Evolutionary conservation across 2,113 vertebrate species (phyloP), one percentile per base, ranked within the genome.

Genomic region (Helogale parvula): DNA sequence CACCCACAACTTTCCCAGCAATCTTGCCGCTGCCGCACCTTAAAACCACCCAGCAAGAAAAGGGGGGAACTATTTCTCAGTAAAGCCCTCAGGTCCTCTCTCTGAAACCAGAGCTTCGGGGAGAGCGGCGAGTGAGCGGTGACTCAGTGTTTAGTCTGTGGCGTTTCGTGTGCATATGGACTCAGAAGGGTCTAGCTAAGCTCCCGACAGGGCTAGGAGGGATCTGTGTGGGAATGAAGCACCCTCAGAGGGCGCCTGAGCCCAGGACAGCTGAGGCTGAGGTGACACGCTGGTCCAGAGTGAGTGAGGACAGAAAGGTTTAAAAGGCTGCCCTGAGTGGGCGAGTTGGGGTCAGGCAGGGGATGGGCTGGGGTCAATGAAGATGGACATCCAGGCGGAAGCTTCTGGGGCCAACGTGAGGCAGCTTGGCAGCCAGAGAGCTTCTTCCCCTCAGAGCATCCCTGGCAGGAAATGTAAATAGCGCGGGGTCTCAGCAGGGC

Each of bases 11-110:
- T 97, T 98, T 97, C 95, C 96, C 87, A 97, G 90, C 38, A 90
- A 94, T 88, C 83, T 76, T 4, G 29, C 38, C 2, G 7, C 90
- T 92, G 92, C 96, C 90, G 5, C 98, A 98, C 97, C 98, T 98
- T 97, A 94, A 96, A 97, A 98, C 98, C 97, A 97, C 97, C 98
- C 97, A 98, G 94, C 92, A 93, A 98, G 96, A 63, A 96, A 95
- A 88, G 65, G 81, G 68, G 96, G 82, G 88, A 84, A 83, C 27
- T 13, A 12, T 88, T 72, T 72, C 80, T 80, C 47, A 27, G 71
- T 57, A 88, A 94, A 98, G 93, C 96, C 96, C 97, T 96, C 54
- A 92, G 96, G 95, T 98, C 96, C 94, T 95, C 91, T 84, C 54
- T 94, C 96, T 97, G 97, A 98, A 97, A 98, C 96, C 96, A 97